Base-by-base conservation (phyloP, 2,888 invertebrate species). In the Hedya salicella region DNA sequence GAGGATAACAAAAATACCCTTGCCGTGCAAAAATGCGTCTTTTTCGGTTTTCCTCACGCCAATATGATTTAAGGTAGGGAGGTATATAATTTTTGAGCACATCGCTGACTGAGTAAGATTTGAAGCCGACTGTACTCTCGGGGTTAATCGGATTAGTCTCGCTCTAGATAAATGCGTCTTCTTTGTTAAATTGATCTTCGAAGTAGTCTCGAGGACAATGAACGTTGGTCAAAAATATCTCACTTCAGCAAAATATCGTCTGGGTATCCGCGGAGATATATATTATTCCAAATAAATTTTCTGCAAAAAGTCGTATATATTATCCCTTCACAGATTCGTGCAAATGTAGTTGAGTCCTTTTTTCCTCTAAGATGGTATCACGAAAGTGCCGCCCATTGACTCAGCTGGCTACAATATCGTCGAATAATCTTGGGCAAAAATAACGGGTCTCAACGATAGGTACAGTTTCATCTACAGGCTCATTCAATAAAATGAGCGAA, bases 311-410 rank as follows among this genome's bases (percentile, higher is more conserved):
- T 19, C 54, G 62, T 63, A 54, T 53, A 49, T 40, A 56, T 63
- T 56, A 63, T 56, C 56, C 56, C 56, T 56, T 49, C 60, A 48
- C 46, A 36, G 53, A 52, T 48, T 66, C 53, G 44, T 48, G 52
- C 48, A 53, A 60, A 62, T 54, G 42, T 46, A 49, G 48, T 25
- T 13, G n/a, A 17, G 49, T 56, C 61, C 65, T 42, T 46, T 61
- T 36, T 61, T 60, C 57, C 32, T 50, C 16, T 21, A 32, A 32
- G 62, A 50, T 62, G 40, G 40, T 62, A 61, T 56, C 56, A 19
- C 25, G 19, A 54, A 54, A 56, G 44, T 44, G 21, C 42, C 25
- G 21, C 16, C 62, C 48, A 39, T 49, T 48, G 48, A 25, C 48
- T 40, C 14, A 16, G 16, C 48, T 53, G 36, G 62, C 46, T 39